These are phyloP conservation scores for Salmo trutta DNA, from an alignment of 2,797 vertebrate genomes.

Conservation along the genomic window DNA sequence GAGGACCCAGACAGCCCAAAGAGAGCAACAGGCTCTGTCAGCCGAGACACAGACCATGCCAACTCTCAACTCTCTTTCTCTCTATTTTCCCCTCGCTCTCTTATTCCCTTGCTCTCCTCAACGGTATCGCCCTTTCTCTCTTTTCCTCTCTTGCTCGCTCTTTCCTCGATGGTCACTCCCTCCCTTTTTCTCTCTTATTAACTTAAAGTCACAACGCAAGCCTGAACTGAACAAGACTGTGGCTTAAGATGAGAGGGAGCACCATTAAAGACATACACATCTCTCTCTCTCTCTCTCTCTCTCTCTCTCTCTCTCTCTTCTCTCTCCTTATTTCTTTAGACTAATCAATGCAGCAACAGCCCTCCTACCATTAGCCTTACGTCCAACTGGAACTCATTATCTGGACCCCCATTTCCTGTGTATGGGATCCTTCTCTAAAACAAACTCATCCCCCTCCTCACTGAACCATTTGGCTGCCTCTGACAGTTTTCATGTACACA, in stretches of 20 bases:
- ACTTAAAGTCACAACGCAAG: constrained; percentile 13
- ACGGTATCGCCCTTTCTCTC: constrained; percentile 12
- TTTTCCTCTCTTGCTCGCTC: background rate
- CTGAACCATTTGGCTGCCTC: constrained; percentile 54
- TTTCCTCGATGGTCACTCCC: background rate
- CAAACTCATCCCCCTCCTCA: constrained; percentile 61
- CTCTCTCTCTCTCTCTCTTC: no score
- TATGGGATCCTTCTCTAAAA: constrained; percentile 54
- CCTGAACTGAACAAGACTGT: background rate
- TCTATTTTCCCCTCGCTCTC: no score
- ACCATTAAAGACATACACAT: background rate
- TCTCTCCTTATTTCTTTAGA: background rate
- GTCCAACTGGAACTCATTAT: constrained; percentile 80
- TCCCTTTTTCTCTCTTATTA: constrained; percentile 24
- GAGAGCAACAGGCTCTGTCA: constrained; percentile 35
- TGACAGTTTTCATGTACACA: background rate
- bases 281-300: background rate
- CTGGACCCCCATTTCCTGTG: constrained; percentile 81
- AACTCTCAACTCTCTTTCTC: constrained; percentile 30
- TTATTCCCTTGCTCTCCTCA: no score
- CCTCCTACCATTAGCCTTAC: constrained; percentile 42
- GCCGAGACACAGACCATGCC: constrained; percentile 53
- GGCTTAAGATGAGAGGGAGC: background rate
- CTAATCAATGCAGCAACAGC: background rate
- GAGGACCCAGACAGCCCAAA: constrained; percentile 8